These are phyloP conservation scores for Nannospalax galili DNA, from an alignment of 2,113 vertebrate species.

Conservation along the genomic window DNA sequence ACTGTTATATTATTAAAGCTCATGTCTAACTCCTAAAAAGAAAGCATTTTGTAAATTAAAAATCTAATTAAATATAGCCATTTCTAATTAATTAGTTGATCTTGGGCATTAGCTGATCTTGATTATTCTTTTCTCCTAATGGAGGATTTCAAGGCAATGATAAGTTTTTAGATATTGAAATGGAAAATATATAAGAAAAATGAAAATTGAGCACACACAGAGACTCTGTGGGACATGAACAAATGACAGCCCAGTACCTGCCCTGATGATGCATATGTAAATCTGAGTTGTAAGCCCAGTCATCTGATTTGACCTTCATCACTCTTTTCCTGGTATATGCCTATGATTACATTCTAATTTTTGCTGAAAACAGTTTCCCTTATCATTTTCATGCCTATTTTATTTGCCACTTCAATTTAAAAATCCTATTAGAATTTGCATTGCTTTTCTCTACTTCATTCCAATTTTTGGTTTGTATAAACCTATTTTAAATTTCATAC, in stretches of 20 bases:
- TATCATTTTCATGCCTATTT: not conserved
- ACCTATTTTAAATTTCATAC: not conserved
- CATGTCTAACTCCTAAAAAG: slow-evolving; percentile 28
- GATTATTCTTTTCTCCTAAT: not conserved
- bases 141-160: not conserved
- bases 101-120: not conserved
- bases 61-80: not conserved
- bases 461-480: not conserved
- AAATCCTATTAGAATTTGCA: slow-evolving; percentile 23
- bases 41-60: not conserved
- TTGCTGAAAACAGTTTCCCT: not conserved
- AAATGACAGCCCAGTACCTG: not conserved
- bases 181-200: too few species aligned
- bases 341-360: not conserved
- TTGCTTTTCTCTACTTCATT: not conserved
- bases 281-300: not conserved
- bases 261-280: not conserved
- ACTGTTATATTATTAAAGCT: slow-evolving; percentile 60
- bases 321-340: not conserved
- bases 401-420: not conserved
- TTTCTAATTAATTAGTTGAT: not conserved
- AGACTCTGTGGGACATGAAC: not conserved
- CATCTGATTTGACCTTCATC: not conserved
- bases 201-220: not conserved
- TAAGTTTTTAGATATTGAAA: not conserved